Conservation (phyloP, 2,113 vertebrate species). For the Laticauda laticaudata region DNA sequence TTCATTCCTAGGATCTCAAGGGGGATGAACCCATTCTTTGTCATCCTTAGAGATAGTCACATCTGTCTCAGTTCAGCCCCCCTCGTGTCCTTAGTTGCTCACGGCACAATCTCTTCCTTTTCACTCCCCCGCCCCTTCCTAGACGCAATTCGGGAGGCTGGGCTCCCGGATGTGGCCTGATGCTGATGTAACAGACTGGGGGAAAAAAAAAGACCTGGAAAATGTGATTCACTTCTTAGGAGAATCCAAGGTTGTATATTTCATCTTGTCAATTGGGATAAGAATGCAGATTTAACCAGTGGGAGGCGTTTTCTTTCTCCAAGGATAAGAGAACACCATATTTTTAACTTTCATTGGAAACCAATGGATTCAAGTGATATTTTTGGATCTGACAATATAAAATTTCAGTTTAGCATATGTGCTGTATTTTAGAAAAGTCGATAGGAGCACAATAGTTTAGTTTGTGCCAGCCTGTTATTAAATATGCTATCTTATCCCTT, state of each 20-base stretch:
- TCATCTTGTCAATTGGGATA: background rate
- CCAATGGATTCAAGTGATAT: rapidly evolving
- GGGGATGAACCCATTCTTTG: background rate
- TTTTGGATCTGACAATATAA: background rate
- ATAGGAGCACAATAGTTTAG: background rate
- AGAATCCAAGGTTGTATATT: background rate
- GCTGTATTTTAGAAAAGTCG: background rate
- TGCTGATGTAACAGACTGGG: slow-evolving; percentile 49
- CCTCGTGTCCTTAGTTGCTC: background rate
- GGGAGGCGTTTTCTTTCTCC: background rate
- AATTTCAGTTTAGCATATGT: rapidly evolving
- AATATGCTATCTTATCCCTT: background rate
- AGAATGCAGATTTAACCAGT: background rate
- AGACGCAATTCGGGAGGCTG: slow-evolving; percentile 42
- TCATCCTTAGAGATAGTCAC: background rate
- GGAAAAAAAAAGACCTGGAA: background rate
- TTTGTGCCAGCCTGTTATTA: background rate
- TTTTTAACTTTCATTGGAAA: background rate
- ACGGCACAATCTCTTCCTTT: rapidly evolving
- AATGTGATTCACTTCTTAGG: slow-evolving; percentile 19
- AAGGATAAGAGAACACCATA: background rate
- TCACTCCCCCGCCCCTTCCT: background rate
- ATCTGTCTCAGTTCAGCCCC: background rate
- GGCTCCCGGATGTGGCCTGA: slow-evolving; percentile 54
- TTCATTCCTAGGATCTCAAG: background rate